These are phyloP conservation scores for Microctonus brassicae DNA, from an alignment of 2,888 invertebrate species.

Conservation along the genomic window DNA sequence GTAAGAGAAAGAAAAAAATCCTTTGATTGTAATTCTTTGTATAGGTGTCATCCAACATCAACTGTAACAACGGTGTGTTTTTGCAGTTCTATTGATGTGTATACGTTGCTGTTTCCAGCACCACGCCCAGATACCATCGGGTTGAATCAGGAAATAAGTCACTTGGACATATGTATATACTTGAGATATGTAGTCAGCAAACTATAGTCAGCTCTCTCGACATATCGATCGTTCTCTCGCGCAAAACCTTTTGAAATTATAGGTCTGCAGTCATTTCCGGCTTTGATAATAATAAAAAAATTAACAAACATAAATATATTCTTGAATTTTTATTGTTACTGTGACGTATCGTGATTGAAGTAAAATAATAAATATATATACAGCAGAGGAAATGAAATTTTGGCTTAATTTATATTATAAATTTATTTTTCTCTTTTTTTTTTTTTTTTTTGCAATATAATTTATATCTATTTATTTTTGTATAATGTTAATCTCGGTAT, in stretches of 20 bases:
- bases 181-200: conserved; percentile 8
- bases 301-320: not conserved
- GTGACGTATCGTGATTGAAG: conserved; percentile 1
- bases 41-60: conserved; percentile 4
- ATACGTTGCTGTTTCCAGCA: too few relatives aligned
- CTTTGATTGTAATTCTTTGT: not conserved
- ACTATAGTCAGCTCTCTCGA: not conserved
- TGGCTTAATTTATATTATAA: too few relatives aligned
- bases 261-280: conserved; percentile 16
- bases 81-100: too few relatives aligned
- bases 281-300: conserved; percentile 8
- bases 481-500: not conserved
- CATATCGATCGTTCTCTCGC: not conserved
- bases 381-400: too few relatives aligned
- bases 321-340: conserved; percentile 5
- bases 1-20: not conserved
- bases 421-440: too few relatives aligned
- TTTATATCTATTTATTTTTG: not conserved
- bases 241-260: conserved; percentile 21
- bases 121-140: conserved; percentile 16
- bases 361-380: too few relatives aligned
- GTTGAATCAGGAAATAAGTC: conserved; percentile 14
- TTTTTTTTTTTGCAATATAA: conserved; percentile 16
- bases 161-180: not conserved
- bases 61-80: too few relatives aligned